A percentile compares a stretch with the other conserved stretches of the same genome.
These are phyloP conservation scores for Pterostichus niger DNA, from an alignment of 2,888 invertebrate species.

Conservation along the genomic window DNA sequence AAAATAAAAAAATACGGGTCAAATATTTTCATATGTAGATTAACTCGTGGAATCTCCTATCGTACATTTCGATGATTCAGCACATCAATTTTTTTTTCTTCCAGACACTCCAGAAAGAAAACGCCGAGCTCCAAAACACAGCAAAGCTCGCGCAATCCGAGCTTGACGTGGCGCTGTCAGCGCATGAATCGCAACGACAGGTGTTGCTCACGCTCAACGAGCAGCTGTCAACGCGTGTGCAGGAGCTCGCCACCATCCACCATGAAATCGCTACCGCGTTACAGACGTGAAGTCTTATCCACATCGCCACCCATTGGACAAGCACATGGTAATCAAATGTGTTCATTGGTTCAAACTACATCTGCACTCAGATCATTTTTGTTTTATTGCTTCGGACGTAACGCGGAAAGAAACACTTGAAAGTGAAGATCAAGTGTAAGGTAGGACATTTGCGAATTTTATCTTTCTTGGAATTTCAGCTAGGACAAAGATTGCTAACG, in stretches of 20 bases:
- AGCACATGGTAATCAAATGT: conserved; percentile 63
- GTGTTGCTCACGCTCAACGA: conserved; percentile 90
- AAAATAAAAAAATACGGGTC: too few species aligned
- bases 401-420: too few species aligned
- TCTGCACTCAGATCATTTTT: conserved; percentile 51
- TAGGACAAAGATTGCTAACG: too few species aligned
- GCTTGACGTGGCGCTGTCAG: conserved; percentile 87
- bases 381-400: conserved; percentile 1
- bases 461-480: too few species aligned
- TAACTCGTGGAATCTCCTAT: background rate
- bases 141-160: conserved; percentile 89
- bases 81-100: background rate
- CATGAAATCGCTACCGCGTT: conserved; percentile 90
- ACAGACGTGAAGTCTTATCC: conserved; percentile 82
- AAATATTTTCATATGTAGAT: too few species aligned
- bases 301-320: conserved; percentile 17
- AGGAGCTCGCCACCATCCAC: conserved; percentile 90
- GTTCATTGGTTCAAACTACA: conserved; percentile 49
- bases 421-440: too few species aligned
- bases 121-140: conserved; percentile 83
- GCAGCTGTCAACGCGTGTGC: conserved; percentile 89
- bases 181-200: conserved; percentile 90
- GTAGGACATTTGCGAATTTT: too few species aligned
- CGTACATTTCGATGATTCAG: background rate
- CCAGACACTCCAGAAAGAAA: conserved; percentile 82